A percentile compares a stretch with the other conserved stretches of the same genome.
Evolutionary conservation across 1,140 invertebrate genomes (phyloP).

Genomic region (Diuraphis noxia): DNA sequence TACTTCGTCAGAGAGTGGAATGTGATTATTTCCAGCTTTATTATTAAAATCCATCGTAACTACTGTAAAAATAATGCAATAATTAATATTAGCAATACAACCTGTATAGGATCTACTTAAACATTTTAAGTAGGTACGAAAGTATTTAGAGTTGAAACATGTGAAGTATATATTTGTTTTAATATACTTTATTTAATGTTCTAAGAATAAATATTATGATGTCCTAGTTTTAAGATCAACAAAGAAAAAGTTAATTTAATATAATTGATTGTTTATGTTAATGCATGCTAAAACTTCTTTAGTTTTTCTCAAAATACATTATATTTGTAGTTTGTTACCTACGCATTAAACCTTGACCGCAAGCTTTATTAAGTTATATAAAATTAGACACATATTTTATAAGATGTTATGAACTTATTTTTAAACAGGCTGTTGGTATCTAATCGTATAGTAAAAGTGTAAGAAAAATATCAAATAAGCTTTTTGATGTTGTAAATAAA

Average conservation of each 20-base stretch:
- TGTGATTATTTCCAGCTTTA: not conserved
- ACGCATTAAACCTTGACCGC: constrained; percentile 25
- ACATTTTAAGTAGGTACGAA: not conserved
- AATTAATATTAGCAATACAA: not conserved
- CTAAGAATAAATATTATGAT: not conserved
- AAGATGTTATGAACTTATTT: not conserved
- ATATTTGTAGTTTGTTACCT: too few relatives aligned
- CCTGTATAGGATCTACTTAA: not conserved
- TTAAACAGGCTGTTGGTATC: not conserved
- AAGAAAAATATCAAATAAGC: not conserved
- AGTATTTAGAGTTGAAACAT: not conserved
- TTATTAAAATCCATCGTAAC: constrained; percentile 24
- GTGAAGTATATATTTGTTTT: not conserved
- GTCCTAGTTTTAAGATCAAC: not conserved
- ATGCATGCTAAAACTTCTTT: not conserved
- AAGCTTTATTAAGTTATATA: not conserved
- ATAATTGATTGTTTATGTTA: not conserved
- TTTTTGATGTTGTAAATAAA: not conserved
- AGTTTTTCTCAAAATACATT: constrained; percentile 14
- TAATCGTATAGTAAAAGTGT: not conserved
- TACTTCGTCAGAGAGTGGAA: constrained; percentile 61
- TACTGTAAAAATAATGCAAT: not conserved
- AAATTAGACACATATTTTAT: not conserved
- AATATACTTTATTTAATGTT: not conserved
- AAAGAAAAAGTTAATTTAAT: not conserved